Base-by-base conservation (phyloP, 1,140 invertebrate genomes). In the Atta texana region DNA sequence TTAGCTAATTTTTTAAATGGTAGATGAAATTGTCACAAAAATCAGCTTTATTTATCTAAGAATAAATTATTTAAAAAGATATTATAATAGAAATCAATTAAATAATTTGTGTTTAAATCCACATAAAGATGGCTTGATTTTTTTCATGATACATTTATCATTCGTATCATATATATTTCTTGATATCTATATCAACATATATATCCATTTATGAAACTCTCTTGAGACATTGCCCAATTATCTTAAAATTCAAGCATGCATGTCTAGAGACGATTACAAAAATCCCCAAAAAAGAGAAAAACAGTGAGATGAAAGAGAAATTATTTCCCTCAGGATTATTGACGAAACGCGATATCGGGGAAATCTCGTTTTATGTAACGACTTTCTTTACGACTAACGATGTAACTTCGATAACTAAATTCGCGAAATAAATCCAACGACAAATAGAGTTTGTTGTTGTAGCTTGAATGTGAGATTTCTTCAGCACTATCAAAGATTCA, bases 331-430 rank as follows among this genome's bases (percentile, higher is more conserved):
- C 14, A 1, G 78, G 10, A 71, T 44, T 81, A 69, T 55, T 34
- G 21, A 39, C 16, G 21, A 28, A 57, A 68, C 16, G 16, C 10
- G 10, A 59, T 71, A 59, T 71, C 66, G 21, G 5, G 34, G 21
- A 57, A 81, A 57, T 81, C 34, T 28, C 31, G 10, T 57, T 81
- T 81, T 71, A 71, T 10, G 34, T n/a, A 71, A 81, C 21, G 34
- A 57, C 34, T 59, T 44, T 12, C 34, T 16, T 69, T 44, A 53
- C 5, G 49, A 14, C 14, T 10, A 44, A 16, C 16, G n/a, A 57
- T 34, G 6, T 69, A 66, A 51, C 39, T 5, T n/a, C 59, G 44
- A 21, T 16, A 7, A 14, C 53, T 12, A 24, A 77, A 8, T 78
- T 21, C 7, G 24, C 24, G 28, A 78, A 21, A 53, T 51, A 53